Percentiles rank a stretch among this genome's conserved stretches.
Evolutionary conservation across 2,113 vertebrate genomes (phyloP).

Genomic region (Xiphophorus maculatus): DNA sequence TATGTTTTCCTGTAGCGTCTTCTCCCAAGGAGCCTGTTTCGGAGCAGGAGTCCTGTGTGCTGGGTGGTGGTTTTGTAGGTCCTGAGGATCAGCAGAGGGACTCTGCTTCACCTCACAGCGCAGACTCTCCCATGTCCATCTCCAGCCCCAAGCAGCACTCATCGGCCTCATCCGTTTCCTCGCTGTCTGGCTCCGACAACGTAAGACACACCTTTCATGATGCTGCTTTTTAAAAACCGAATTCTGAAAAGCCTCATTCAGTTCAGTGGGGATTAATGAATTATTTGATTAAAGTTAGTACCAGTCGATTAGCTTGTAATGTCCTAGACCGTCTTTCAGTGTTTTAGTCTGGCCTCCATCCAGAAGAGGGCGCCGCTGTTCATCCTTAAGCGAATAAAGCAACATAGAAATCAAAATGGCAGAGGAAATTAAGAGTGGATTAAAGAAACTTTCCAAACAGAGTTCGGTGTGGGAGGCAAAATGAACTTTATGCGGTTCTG

Average conservation of each 20-base stretch:
- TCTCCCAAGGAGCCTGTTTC: constrained; percentile 39
- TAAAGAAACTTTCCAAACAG: too few relatives aligned
- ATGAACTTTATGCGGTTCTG: too few relatives aligned
- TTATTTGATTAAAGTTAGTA: too few relatives aligned
- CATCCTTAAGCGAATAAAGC: too few relatives aligned
- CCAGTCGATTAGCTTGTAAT: too few relatives aligned
- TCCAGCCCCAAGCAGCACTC: constrained; percentile 87
- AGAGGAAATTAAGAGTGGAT: too few relatives aligned
- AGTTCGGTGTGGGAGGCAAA: too few relatives aligned
- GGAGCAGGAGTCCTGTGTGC: constrained; percentile 37
- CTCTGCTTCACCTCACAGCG: constrained; percentile 82
- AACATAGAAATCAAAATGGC: too few relatives aligned
- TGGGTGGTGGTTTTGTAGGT: constrained; percentile 51
- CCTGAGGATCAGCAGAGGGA: constrained; percentile 82
- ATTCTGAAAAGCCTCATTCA: not conserved
- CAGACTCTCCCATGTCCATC: constrained; percentile 87
- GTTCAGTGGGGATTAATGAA: not conserved
- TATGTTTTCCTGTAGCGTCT: constrained; percentile 10
- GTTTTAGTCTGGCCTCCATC: too few relatives aligned
- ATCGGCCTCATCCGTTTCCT: constrained; percentile 92
- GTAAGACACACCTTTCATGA: constrained; percentile 77
- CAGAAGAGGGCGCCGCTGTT: too few relatives aligned
- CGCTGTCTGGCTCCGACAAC: constrained; percentile 93
- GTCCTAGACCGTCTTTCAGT: too few relatives aligned
- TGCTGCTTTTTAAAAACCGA: too few relatives aligned